These are phyloP conservation scores for Asobara japonica DNA, from an alignment of 1,140 invertebrate species.

Conservation along the genomic window DNA sequence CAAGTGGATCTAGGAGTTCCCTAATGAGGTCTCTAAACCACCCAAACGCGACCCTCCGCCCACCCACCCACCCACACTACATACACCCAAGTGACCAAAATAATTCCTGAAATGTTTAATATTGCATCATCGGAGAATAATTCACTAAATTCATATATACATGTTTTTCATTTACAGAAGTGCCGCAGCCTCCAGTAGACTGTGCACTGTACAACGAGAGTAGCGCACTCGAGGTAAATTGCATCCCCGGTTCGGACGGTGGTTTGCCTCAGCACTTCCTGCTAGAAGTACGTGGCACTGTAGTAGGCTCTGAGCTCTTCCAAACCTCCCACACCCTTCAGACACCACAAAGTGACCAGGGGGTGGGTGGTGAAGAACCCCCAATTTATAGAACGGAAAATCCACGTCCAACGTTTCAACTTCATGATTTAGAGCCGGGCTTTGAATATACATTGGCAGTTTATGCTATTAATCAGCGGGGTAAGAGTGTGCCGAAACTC, in stretches of 20 bases:
- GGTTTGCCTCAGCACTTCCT: slow-evolving; percentile 85
- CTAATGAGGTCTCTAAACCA: too few relatives aligned
- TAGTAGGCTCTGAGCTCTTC: slow-evolving; percentile 59
- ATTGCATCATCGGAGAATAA: background rate
- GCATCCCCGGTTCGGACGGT: slow-evolving; percentile 81
- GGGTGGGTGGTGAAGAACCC: slow-evolving; percentile 62
- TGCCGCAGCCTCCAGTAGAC: slow-evolving; percentile 75
- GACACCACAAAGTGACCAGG: slow-evolving; percentile 72
- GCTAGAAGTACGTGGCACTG: slow-evolving; percentile 78
- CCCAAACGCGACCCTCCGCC: too few relatives aligned
- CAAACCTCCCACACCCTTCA: slow-evolving; percentile 61
- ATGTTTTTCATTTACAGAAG: slow-evolving; percentile 62
- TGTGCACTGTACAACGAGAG: slow-evolving; percentile 76
- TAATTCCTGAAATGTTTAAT: background rate
- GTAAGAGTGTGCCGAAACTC: slow-evolving; percentile 73
- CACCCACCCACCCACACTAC: too few relatives aligned
- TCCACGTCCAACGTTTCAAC: slow-evolving; percentile 71
- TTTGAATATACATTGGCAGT: slow-evolving; percentile 74
- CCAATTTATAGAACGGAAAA: slow-evolving; percentile 71
- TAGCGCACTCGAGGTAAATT: slow-evolving; percentile 76
- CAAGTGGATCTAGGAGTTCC: too few relatives aligned
- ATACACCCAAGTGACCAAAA: too few relatives aligned
- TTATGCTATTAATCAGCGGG: slow-evolving; percentile 78
- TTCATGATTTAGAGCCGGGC: slow-evolving; percentile 74
- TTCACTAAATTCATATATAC: background rate